Evolutionary conservation across 1,140 invertebrate species (phyloP).

Genomic region (Drosophila simulans): DNA sequence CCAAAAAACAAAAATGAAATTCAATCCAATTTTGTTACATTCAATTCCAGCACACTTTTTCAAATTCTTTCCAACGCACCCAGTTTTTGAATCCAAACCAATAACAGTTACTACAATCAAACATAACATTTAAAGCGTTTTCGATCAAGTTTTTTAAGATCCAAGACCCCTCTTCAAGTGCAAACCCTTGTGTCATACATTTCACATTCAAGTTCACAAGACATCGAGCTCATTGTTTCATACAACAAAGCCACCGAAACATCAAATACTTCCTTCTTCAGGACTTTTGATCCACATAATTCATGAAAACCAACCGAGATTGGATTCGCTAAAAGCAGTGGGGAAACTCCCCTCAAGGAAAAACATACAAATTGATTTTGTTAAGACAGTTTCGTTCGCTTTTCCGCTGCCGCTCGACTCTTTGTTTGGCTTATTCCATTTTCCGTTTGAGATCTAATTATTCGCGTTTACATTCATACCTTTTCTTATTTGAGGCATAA

Average conservation of each 20-base stretch:
- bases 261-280: constrained; percentile 28
- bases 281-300: constrained; percentile 2
- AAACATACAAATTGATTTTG: constrained; percentile 34
- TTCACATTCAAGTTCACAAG: constrained; percentile 22
- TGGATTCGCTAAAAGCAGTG: constrained; percentile 9
- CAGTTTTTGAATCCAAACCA: constrained; percentile 77
- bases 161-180: constrained; percentile 37
- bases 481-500: constrained; percentile 25
- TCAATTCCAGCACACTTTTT: constrained; percentile 81
- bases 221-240: constrained; percentile 50
- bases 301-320: constrained; percentile 9
- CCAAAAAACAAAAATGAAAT: constrained; percentile 39
- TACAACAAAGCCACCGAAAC: constrained; percentile 36
- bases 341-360: constrained; percentile 11
- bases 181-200: constrained; percentile 40
- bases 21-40: constrained; percentile 70
- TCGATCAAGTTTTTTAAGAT: constrained; percentile 60
- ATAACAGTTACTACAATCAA: constrained; percentile 36
- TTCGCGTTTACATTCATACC: constrained; percentile 28
- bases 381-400: constrained; percentile 29
- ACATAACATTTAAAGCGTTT: constrained; percentile 42
- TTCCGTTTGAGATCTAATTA: constrained; percentile 44
- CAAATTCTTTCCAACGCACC: constrained; percentile 76
- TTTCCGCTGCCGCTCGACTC: constrained; percentile 26
- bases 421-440: constrained; percentile 44